Percentiles rank a stretch among this genome's conserved stretches.
Evolutionary conservation across 2,797 vertebrate species (phyloP).

Genomic region (Hozukius guyotensis): DNA sequence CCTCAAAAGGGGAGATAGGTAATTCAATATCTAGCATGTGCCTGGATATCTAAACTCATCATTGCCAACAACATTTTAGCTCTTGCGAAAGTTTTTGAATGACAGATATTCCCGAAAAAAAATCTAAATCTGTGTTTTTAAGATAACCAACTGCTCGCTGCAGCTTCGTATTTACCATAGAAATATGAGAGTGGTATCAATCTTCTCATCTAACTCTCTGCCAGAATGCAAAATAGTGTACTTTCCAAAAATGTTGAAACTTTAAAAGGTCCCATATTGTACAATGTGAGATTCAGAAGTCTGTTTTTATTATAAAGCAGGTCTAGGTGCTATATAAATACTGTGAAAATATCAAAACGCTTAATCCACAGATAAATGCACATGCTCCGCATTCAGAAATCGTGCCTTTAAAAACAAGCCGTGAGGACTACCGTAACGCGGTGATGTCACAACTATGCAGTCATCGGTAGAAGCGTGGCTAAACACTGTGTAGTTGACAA

Average conservation of each 20-base stretch:
- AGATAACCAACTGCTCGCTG: neutral
- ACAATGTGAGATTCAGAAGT: neutral
- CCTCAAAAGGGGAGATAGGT: neutral
- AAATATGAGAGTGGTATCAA: neutral
- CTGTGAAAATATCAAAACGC: neutral
- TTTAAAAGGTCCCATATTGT: neutral
- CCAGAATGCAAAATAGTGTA: neutral
- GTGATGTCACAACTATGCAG: no score
- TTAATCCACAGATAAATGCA: neutral
- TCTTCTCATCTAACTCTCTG: neutral
- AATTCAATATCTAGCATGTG: no score
- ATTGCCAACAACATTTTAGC: neutral
- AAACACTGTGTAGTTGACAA: no score
- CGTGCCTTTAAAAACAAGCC: no score
- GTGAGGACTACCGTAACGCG: no score
- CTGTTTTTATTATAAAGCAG: neutral
- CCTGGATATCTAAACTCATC: no score
- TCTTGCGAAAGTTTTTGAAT: neutral
- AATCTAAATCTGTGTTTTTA: neutral
- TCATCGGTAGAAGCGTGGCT: no score
- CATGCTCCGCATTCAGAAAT: no score
- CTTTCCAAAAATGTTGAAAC: neutral
- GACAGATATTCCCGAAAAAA: neutral
- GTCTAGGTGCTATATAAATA: neutral
- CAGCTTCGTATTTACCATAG: neutral